These are phyloP conservation scores for Glaucopsyche alexis DNA, from an alignment of 2,888 invertebrate species.

Conservation along the genomic window DNA sequence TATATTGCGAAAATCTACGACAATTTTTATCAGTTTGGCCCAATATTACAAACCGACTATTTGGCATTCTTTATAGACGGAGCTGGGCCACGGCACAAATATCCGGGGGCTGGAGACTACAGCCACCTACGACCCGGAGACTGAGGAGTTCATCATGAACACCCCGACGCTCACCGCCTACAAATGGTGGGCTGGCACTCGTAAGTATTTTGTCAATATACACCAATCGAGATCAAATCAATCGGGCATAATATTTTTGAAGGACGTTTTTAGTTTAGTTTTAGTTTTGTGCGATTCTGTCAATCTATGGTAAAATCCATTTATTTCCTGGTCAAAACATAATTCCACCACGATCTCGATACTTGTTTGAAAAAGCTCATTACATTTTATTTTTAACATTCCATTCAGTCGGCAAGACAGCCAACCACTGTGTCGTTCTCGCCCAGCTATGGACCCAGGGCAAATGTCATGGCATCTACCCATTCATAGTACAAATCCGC, in stretches of 20 bases:
- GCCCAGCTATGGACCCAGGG: conserved; percentile 91
- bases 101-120: conserved; percentile 95
- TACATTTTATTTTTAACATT: neutral
- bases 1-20: too few relatives aligned
- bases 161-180: conserved; percentile 92
- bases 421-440: conserved; percentile 92
- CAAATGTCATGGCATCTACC: conserved; percentile 88
- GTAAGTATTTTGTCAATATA: conserved; percentile 78
- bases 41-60: too few relatives aligned
- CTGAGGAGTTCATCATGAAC: conserved; percentile 92
- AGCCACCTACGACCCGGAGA: conserved; percentile 91
- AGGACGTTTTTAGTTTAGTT: too few relatives aligned
- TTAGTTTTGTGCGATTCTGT: too few relatives aligned
- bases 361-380: neutral
- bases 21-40: too few relatives aligned
- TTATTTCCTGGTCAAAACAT: too few relatives aligned
- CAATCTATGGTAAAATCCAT: too few relatives aligned
- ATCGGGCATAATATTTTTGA: too few relatives aligned
- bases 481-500: conserved; percentile 92
- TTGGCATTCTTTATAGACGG: conserved; percentile 82
- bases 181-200: conserved; percentile 98
- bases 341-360: neutral
- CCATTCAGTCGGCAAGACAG: conserved; percentile 90
- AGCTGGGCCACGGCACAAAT: conserved; percentile 96
- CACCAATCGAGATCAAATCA: too few relatives aligned